These are phyloP conservation scores for Rhinoraja longicauda DNA, from an alignment of 2,797 vertebrate genomes.

Conservation along the genomic window DNA sequence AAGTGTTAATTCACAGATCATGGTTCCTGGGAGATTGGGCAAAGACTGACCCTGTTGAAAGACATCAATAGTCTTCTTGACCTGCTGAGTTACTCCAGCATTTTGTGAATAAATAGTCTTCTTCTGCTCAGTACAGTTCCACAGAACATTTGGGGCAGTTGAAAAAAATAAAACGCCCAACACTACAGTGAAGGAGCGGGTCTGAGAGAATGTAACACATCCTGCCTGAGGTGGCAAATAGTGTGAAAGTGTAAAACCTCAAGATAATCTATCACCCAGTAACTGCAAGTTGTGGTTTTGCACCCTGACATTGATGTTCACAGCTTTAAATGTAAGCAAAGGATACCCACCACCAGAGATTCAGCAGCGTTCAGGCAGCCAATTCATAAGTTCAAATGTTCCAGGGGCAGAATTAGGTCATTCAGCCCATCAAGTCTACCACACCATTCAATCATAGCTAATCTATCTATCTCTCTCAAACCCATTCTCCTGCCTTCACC, in stretches of 20 bases:
- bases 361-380: neutral
- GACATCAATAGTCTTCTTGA: too few species aligned
- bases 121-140: neutral
- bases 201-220: neutral
- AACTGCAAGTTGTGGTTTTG: neutral
- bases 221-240: neutral
- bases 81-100: too few species aligned
- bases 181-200: neutral
- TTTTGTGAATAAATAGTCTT: too few species aligned
- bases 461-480: too few species aligned
- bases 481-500: too few species aligned
- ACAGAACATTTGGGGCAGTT: neutral
- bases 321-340: neutral
- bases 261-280: neutral
- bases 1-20: too few species aligned
- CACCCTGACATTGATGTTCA: neutral
- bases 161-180: neutral
- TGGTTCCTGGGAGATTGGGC: too few species aligned
- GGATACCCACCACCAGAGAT: neutral
- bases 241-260: neutral
- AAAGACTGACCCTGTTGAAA: too few species aligned
- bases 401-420: too few species aligned
- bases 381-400: too few species aligned
- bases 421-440: too few species aligned
- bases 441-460: too few species aligned